A percentile compares a stretch with the other conserved stretches of the same genome.
Conservation (phyloP, 2,113 vertebrate genomes). For the Semicossyphus pulcher region DNA sequence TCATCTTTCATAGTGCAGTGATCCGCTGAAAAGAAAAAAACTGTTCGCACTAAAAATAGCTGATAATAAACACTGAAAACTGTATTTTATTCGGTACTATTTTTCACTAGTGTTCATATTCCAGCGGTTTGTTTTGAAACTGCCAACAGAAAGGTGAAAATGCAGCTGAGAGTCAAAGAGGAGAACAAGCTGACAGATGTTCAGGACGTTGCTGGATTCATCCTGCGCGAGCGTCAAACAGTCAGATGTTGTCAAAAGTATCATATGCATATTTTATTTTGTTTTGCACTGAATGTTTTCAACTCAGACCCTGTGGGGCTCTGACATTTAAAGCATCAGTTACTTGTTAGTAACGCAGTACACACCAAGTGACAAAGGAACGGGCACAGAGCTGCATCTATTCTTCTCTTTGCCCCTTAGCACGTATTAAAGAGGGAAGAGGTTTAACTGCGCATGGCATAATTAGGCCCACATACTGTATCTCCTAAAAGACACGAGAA, state of each 20-base stretch:
- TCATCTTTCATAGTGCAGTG: no score
- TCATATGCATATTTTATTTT: constrained; percentile 37
- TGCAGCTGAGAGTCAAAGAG: background rate
- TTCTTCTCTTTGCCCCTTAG: background rate
- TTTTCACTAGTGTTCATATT: background rate
- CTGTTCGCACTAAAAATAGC: no score
- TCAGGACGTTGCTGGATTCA: background rate
- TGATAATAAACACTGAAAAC: no score
- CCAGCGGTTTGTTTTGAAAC: background rate
- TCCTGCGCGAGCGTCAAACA: background rate
- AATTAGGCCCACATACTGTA: constrained; percentile 59
- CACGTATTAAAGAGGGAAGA: constrained; percentile 1
- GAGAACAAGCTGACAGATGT: background rate
- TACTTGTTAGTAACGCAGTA: no score
- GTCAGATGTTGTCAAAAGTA: constrained; percentile 19
- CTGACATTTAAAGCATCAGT: no score
- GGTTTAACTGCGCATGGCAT: constrained; percentile 38
- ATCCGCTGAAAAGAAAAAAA: no score
- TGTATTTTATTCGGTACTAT: no score
- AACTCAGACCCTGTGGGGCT: background rate
- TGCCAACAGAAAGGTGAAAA: background rate
- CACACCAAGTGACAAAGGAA: no score
- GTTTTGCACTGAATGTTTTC: background rate
- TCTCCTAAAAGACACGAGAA: constrained; percentile 60
- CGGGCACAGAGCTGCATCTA: no score